A percentile compares a stretch with the other conserved stretches of the same genome.
Evolutionary conservation across 2,113 vertebrate genomes (phyloP).

Genomic region (Tympanuchus pallidicinctus): DNA sequence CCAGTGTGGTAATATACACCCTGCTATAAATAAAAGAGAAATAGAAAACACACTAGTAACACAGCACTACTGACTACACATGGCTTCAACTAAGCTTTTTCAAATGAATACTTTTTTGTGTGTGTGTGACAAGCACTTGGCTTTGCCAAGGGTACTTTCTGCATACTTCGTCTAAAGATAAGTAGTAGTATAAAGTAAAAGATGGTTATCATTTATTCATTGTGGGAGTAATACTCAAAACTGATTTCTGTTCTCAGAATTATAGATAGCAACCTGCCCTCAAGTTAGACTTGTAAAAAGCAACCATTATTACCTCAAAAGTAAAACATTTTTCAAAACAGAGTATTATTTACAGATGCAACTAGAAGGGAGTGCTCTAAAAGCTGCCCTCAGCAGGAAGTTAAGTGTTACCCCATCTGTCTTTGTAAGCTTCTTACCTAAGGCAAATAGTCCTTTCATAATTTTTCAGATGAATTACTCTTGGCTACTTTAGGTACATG

Average conservation of each 20-base stretch:
- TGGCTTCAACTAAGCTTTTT: background rate
- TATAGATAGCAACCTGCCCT: background rate
- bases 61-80: background rate
- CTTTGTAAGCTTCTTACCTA: background rate
- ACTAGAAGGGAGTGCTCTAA: background rate
- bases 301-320: background rate
- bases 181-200: background rate
- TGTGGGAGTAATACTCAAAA: background rate
- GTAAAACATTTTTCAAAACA: background rate
- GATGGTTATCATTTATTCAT: background rate
- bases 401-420: background rate
- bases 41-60: background rate
- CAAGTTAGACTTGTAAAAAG: background rate
- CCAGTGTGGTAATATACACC: accelerated
- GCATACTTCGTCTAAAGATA: background rate
- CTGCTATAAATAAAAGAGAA: background rate
- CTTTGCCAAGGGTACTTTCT: background rate
- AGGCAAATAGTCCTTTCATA: background rate
- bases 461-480: background rate
- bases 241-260: background rate
- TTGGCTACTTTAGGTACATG: background rate
- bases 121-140: background rate
- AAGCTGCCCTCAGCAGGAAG: background rate
- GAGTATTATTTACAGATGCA: background rate
- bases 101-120: background rate